Conservation (phyloP, 2,113 vertebrate genomes). For the Diphyllodes magnificus region DNA sequence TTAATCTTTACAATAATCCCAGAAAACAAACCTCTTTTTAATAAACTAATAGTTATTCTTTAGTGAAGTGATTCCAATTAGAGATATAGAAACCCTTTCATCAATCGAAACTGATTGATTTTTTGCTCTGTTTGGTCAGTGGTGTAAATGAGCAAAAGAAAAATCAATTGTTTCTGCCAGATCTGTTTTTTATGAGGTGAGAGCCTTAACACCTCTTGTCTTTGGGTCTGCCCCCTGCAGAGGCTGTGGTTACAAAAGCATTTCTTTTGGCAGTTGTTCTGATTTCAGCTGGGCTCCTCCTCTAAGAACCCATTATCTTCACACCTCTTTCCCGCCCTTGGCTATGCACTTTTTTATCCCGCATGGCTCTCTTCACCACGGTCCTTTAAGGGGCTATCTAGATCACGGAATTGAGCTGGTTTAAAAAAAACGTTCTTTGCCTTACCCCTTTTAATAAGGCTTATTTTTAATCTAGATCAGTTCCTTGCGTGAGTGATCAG, state of each 20-base stretch:
- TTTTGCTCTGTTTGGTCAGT: background rate
- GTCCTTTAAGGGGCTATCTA: background rate
- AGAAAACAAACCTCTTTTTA: background rate
- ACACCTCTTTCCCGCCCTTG: background rate
- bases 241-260: background rate
- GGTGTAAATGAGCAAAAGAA: background rate
- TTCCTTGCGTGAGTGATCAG: background rate
- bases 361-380: background rate
- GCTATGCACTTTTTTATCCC: background rate
- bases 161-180: background rate
- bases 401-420: background rate
- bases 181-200: background rate
- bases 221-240: background rate
- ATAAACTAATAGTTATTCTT: background rate
- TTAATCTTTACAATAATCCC: background rate
- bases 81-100: background rate
- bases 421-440: background rate
- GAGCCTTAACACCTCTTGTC: background rate
- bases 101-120: background rate
- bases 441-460: background rate
- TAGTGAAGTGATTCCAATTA: background rate
- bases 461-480: background rate
- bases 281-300: background rate
- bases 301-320: background rate
- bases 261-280: background rate